phyloP scores from a whole-genome alignment of 2,888 invertebrate genomes.

The Harpalus rubripes region DNA sequence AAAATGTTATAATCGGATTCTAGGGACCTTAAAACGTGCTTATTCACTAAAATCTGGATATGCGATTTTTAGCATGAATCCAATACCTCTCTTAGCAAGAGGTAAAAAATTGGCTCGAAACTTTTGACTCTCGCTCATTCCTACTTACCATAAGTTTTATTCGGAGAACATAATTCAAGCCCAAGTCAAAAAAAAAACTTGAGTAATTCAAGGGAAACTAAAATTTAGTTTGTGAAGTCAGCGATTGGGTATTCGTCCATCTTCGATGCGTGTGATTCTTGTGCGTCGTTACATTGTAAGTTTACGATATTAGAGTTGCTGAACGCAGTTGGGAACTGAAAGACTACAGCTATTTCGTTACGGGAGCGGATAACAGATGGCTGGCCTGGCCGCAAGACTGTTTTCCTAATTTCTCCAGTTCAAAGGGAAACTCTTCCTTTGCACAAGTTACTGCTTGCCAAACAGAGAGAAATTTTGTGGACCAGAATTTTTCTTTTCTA shows the following conservation, averaged over 20 bases:
- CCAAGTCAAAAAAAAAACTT: slow-evolving; percentile 10
- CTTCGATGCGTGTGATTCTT: slow-evolving; percentile 19
- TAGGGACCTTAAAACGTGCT: too few relatives aligned
- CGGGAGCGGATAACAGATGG: slow-evolving; percentile 50
- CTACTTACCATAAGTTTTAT: background rate
- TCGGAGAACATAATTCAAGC: background rate
- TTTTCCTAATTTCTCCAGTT: slow-evolving; percentile 17
- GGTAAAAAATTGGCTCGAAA: too few relatives aligned
- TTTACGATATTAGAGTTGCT: slow-evolving; percentile 54
- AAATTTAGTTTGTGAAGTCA: slow-evolving; percentile 47
- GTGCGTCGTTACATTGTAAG: slow-evolving; percentile 1
- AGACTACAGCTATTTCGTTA: slow-evolving; percentile 58
- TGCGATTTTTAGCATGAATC: too few relatives aligned
- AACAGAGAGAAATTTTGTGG: background rate
- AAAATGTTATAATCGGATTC: too few relatives aligned
- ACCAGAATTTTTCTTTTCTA: background rate
- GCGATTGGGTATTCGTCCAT: slow-evolving; percentile 53
- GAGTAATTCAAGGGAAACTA: slow-evolving; percentile 25
- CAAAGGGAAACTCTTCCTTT: background rate
- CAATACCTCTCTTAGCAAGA: too few relatives aligned
- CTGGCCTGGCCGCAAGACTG: slow-evolving; percentile 5
- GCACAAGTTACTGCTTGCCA: background rate
- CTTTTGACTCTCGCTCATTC: background rate
- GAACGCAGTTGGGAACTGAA: slow-evolving; percentile 40
- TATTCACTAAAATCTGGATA: too few relatives aligned